Evolutionary conservation across 2,888 invertebrate genomes (phyloP).

Genomic region (Itoplectis maculator): DNA sequence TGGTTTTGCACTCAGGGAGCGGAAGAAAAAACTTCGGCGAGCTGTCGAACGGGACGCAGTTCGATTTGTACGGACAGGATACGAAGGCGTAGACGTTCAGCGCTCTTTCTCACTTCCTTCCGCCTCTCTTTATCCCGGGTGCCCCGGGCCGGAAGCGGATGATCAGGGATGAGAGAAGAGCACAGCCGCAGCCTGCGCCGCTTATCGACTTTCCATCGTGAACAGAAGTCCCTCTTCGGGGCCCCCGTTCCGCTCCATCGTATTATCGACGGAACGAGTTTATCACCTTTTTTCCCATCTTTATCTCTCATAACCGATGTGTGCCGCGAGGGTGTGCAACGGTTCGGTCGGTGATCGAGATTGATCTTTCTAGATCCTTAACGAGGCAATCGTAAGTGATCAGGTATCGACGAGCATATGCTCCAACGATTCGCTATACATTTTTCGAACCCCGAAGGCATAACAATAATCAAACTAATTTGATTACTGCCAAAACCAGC

Average conservation of each 20-base stretch:
- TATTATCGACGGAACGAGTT: conserved; percentile 60
- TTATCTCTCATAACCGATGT: conserved; percentile 35
- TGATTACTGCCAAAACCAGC: background rate
- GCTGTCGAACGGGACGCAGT: conserved; percentile 14
- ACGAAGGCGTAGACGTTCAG: conserved; percentile 44
- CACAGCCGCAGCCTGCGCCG: conserved; percentile 36
- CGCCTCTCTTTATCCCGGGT: conserved; percentile 37
- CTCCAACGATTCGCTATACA: background rate
- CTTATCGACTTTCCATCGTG: conserved; percentile 67
- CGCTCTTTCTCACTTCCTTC: conserved; percentile 41
- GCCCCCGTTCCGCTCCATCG: conserved; percentile 64
- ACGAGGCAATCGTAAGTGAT: conserved; percentile 42
- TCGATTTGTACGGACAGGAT: conserved; percentile 23
- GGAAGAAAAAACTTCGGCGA: conserved; percentile 6
- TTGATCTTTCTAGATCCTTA: conserved; percentile 48
- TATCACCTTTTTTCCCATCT: conserved; percentile 52
- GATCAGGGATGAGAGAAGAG: conserved; percentile 60
- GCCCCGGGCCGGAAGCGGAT: conserved; percentile 62
- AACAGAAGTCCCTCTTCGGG: conserved; percentile 61
- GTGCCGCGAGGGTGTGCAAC: conserved; percentile 13
- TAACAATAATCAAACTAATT: conserved; percentile 5
- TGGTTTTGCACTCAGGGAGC: background rate
- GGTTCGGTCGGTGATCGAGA: conserved; percentile 44
- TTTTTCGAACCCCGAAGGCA: conserved; percentile 10
- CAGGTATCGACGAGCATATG: conserved; percentile 16